phyloP scores from a whole-genome alignment of 1,140 invertebrate genomes.

The Camponotus pennsylvanicus region DNA sequence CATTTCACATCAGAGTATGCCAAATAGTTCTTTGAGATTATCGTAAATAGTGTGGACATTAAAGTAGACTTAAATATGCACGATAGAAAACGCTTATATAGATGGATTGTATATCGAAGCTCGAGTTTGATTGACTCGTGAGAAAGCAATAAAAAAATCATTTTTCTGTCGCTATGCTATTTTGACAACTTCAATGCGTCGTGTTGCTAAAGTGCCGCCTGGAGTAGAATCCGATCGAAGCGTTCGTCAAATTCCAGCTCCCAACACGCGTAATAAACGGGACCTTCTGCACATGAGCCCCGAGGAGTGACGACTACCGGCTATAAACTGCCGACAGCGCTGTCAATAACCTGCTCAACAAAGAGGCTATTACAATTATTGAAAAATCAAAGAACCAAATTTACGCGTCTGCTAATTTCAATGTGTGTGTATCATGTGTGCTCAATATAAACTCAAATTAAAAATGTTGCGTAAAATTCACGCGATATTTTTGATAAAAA shows the following conservation, averaged over 20 bases:
- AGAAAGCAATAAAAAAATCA: not conserved
- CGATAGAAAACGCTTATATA: constrained; percentile 40
- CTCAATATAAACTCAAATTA: not conserved
- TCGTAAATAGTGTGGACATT: not conserved
- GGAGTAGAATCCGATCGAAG: constrained; percentile 19
- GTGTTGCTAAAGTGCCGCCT: constrained; percentile 15
- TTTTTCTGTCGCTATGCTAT: constrained; percentile 1
- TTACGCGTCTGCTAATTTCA: not conserved
- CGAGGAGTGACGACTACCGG: constrained; percentile 69
- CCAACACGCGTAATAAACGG: constrained; percentile 67
- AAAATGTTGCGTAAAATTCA: not conserved
- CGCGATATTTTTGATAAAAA: not conserved
- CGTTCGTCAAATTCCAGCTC: constrained; percentile 52
- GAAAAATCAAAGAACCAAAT: constrained; percentile 33
- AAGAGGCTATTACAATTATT: constrained; percentile 46
- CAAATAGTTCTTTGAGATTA: constrained; percentile 21
- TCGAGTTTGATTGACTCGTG: constrained; percentile 25
- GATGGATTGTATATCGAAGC: constrained; percentile 4
- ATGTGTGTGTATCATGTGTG: not conserved
- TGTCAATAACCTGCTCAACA: constrained; percentile 49
- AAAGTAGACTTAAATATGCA: constrained; percentile 48
- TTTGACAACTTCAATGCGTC: constrained; percentile 29
- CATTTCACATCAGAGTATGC: not conserved
- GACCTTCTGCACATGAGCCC: constrained; percentile 74
- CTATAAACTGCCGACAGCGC: constrained; percentile 59